Percentiles rank a stretch among this genome's conserved stretches.
Evolutionary conservation across 1,140 invertebrate genomes (phyloP).

Genomic region (Papilio machaon): DNA sequence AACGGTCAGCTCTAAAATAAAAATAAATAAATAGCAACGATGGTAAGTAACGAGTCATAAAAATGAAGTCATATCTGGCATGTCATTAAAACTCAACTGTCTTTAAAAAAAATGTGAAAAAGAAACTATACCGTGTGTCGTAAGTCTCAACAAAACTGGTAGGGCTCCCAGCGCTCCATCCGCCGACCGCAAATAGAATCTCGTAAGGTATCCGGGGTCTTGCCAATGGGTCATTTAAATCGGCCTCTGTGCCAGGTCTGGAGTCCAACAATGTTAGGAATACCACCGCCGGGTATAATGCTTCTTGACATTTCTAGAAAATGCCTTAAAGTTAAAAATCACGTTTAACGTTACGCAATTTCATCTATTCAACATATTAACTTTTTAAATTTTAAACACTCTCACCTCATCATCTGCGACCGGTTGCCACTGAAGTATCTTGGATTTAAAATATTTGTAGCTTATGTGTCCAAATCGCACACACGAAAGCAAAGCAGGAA

Average conservation of each 20-base stretch:
- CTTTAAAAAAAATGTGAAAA: too few species aligned
- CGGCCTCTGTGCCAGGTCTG: constrained; percentile 80
- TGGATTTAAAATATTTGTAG: constrained; percentile 84
- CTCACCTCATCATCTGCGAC: constrained; percentile 81
- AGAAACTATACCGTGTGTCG: constrained; percentile 82
- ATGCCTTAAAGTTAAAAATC: constrained; percentile 33
- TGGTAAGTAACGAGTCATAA: neutral
- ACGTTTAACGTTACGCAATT: constrained; percentile 23
- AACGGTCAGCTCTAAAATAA: constrained; percentile 82
- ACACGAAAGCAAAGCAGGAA: constrained; percentile 84
- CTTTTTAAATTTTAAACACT: constrained; percentile 37
- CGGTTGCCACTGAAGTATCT: constrained; percentile 83
- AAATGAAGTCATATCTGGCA: neutral
- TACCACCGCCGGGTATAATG: constrained; percentile 78
- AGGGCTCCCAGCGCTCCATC: constrained; percentile 90
- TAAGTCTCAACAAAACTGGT: constrained; percentile 91
- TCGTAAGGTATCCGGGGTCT: constrained; percentile 87
- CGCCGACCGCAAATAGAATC: constrained; percentile 88
- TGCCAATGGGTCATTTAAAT: constrained; percentile 82
- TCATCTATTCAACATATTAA: neutral
- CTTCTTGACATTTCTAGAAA: constrained; percentile 75
- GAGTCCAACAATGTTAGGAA: constrained; percentile 80
- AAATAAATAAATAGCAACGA: constrained; percentile 6
- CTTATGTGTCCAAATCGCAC: constrained; percentile 86
- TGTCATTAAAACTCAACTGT: too few species aligned